phyloP scores from a whole-genome alignment of 1,140 invertebrate species.

The Marisa cornuarietis region DNA sequence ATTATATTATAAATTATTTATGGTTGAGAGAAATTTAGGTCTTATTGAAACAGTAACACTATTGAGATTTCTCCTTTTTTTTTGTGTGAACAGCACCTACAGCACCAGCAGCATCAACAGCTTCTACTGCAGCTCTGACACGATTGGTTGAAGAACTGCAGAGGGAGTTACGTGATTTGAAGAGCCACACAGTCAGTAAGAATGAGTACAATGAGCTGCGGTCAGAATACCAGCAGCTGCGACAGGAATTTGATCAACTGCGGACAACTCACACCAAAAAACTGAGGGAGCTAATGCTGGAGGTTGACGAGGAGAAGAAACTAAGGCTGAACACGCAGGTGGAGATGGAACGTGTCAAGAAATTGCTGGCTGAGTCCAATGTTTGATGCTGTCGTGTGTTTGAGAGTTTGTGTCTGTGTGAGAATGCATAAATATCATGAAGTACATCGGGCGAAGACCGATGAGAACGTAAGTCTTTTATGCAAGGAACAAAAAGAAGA shows the following conservation, averaged over 20 bases:
- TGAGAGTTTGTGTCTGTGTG: constrained; percentile 3
- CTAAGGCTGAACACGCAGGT: constrained; percentile 63
- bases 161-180: constrained; percentile 48
- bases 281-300: constrained; percentile 58
- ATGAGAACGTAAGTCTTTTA: neutral
- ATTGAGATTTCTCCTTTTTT: neutral
- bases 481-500: no score
- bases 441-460: neutral
- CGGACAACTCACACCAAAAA: constrained; percentile 51
- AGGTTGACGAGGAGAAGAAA: constrained; percentile 67
- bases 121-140: neutral
- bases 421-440: neutral
- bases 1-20: neutral
- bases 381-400: constrained; percentile 37
- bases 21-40: neutral
- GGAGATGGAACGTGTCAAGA: constrained; percentile 64
- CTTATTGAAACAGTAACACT: neutral
- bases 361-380: constrained; percentile 57
- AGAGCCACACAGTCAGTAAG: constrained; percentile 51
- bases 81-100: no score
- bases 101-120: no score
- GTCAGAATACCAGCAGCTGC: constrained; percentile 51
- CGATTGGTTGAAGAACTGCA: constrained; percentile 53
- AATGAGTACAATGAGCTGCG: constrained; percentile 55
- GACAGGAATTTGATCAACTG: constrained; percentile 53